These are phyloP conservation scores for Brachionus plicatilis DNA, from an alignment of 1,140 invertebrate genomes.

Conservation along the genomic window DNA sequence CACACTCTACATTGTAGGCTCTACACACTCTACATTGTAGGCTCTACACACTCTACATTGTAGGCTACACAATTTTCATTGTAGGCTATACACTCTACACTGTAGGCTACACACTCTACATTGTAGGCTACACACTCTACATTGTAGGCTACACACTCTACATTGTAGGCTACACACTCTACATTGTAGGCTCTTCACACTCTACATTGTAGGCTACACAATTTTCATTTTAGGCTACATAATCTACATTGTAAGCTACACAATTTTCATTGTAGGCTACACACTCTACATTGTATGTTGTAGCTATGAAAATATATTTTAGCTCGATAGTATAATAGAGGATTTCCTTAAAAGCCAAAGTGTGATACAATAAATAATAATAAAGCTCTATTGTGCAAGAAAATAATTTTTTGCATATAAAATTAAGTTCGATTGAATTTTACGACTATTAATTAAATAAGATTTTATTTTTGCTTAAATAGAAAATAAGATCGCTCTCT, in stretches of 20 bases:
- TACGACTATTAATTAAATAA: slow-evolving; percentile 2
- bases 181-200: too few species aligned
- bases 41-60: too few species aligned
- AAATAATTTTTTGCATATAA: background rate
- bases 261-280: background rate
- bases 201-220: background rate
- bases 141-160: too few species aligned
- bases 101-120: too few species aligned
- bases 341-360: background rate
- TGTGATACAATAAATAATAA: background rate
- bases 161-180: too few species aligned
- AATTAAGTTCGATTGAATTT: background rate
- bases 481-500: background rate
- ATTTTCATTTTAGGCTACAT: background rate
- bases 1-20: too few species aligned
- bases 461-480: background rate
- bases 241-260: background rate
- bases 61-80: too few species aligned
- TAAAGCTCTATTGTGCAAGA: background rate
- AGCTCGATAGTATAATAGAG: background rate
- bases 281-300: background rate
- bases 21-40: too few species aligned
- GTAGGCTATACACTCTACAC: too few species aligned
- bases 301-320: background rate
- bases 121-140: too few species aligned